Evolutionary conservation across 2,797 vertebrate genomes (phyloP).

Genomic region (Melanotaenia boesemani): DNA sequence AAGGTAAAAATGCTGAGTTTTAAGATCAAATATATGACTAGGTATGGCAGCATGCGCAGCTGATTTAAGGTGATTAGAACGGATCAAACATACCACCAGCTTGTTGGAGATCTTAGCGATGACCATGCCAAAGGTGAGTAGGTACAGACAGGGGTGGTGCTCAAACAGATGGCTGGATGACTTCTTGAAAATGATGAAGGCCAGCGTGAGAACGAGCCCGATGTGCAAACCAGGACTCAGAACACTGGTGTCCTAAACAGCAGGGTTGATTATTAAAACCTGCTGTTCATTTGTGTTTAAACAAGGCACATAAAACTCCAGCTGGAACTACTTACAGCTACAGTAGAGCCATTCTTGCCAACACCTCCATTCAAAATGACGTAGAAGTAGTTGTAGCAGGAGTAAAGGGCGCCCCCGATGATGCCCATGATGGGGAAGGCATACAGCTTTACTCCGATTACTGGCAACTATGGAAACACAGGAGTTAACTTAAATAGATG

Average conservation of each 20-base stretch:
- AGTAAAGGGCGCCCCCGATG: conserved; percentile 89
- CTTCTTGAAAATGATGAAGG: conserved; percentile 96
- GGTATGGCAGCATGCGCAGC: background rate
- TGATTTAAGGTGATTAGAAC: background rate
- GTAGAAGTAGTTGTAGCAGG: conserved; percentile 94
- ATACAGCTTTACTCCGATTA: conserved; percentile 88
- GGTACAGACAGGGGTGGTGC: conserved; percentile 93
- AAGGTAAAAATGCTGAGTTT: background rate
- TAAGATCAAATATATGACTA: background rate
- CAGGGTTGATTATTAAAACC: background rate
- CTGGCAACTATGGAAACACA: conserved; percentile 85
- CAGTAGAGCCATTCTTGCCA: conserved; percentile 98
- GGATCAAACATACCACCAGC: conserved; percentile 88
- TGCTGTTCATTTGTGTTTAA: too few species aligned
- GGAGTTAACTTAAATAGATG: conserved; percentile 13
- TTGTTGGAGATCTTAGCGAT: conserved; percentile 96
- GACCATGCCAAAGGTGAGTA: conserved; percentile 93
- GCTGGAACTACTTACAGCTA: conserved; percentile 88
- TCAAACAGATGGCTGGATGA: conserved; percentile 93
- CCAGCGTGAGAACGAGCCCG: conserved; percentile 90
- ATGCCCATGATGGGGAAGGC: conserved; percentile 89
- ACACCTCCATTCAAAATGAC: conserved; percentile 95
- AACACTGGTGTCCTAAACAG: conserved; percentile 94
- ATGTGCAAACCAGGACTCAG: conserved; percentile 94
- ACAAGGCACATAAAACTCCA: background rate